A percentile compares a stretch with the other conserved stretches of the same genome.
phyloP scores from a whole-genome alignment of 2,888 invertebrate species.

The Zootermopsis nevadensis region DNA sequence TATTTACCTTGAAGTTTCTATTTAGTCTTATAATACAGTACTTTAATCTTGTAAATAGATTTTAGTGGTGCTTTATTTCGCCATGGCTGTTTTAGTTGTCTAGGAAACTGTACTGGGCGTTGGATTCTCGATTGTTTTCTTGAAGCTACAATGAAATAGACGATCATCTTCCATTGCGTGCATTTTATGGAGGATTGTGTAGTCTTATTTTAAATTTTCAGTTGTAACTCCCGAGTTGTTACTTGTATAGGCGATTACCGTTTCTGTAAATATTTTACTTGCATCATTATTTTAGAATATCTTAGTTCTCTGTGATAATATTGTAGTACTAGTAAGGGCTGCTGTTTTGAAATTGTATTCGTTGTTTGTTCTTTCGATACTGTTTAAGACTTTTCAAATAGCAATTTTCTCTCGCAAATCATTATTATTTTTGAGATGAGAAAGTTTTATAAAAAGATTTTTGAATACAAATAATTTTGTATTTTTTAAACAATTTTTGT shows the following conservation, averaged over 20 bases:
- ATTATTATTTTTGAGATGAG: background rate
- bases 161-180: background rate
- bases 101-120: background rate
- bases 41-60: background rate
- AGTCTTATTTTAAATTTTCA: background rate
- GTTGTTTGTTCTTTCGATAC: conserved; percentile 25
- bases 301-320: background rate
- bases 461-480: too few species aligned
- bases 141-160: background rate
- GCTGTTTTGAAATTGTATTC: conserved; percentile 11
- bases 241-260: background rate
- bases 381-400: conserved; percentile 38
- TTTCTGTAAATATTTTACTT: conserved; percentile 21
- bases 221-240: background rate
- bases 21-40: too few species aligned
- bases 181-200: background rate
- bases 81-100: conserved; percentile 18
- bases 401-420: background rate
- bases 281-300: conserved; percentile 28
- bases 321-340: conserved; percentile 27
- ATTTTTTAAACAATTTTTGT: too few species aligned
- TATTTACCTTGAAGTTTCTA: too few species aligned
- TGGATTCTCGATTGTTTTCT: background rate
- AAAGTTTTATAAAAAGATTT: conserved; percentile 9
- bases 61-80: conserved; percentile 29